A percentile compares a stretch with the other conserved stretches of the same genome.
Conservation (phyloP, 2,888 invertebrate genomes). For the Drosophila suboccidentalis region DNA sequence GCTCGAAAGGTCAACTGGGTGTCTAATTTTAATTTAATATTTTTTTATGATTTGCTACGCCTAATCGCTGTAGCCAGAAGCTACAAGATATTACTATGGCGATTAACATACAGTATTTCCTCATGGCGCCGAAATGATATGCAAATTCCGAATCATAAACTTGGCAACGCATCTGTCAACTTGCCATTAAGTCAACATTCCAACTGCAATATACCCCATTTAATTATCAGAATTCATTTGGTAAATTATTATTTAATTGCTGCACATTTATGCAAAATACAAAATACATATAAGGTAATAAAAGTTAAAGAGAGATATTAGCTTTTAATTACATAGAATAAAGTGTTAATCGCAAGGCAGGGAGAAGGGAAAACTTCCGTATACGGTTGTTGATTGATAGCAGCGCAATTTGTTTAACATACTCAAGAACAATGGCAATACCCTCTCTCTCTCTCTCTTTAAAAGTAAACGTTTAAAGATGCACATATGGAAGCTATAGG, state of each 20-base stretch:
- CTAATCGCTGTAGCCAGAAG: constrained; percentile 47
- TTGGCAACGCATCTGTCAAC: constrained; percentile 32
- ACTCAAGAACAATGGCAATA: constrained; percentile 34
- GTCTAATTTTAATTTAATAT: constrained; percentile 25
- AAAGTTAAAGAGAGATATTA: constrained; percentile 11
- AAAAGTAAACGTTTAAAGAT: constrained; percentile 31
- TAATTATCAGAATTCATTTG: constrained; percentile 9
- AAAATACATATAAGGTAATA: constrained; percentile 9
- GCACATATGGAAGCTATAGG: constrained; percentile 15
- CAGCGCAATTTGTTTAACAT: constrained; percentile 51
- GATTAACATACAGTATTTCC: constrained; percentile 45
- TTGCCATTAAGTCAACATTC: constrained; percentile 4
- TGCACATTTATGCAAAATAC: constrained; percentile 14
- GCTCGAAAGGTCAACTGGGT: constrained; percentile 61
- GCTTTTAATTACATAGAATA: constrained; percentile 41
- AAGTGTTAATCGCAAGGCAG: constrained; percentile 16
- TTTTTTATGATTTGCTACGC: constrained; percentile 45
- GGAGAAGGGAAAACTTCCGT: constrained; percentile 53
- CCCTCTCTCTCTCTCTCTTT: neutral
- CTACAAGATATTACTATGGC: constrained; percentile 14
- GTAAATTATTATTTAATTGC: constrained; percentile 28
- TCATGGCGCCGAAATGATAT: constrained; percentile 59
- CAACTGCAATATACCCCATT: constrained; percentile 16
- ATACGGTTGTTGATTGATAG: constrained; percentile 48
- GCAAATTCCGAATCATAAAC: constrained; percentile 43